Percentiles rank a stretch among this genome's conserved stretches.
Evolutionary conservation across 2,888 invertebrate genomes (phyloP).

Genomic region (Cryptus armator): DNA sequence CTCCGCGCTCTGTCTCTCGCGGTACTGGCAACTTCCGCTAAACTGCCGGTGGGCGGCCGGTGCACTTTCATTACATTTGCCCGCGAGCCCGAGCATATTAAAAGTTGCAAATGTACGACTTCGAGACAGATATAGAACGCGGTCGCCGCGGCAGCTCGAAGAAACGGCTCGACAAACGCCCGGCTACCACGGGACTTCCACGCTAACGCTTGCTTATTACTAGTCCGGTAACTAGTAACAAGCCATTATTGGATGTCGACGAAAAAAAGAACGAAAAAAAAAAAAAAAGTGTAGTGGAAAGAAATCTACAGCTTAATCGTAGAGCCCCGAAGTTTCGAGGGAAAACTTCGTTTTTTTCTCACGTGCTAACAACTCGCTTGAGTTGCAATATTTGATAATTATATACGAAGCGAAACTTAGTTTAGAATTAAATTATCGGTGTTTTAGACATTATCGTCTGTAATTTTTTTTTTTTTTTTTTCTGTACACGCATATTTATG

Average conservation of each 20-base stretch:
- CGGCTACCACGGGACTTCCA: conserved; percentile 18
- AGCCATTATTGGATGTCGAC: conserved; percentile 14
- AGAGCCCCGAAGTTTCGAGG: neutral
- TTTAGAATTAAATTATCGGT: too few relatives aligned
- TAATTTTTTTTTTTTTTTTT: too few relatives aligned
- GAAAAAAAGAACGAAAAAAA: neutral
- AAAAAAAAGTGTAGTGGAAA: neutral
- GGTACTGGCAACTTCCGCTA: conserved; percentile 12
- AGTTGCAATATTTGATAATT: too few relatives aligned
- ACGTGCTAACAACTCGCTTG: too few relatives aligned
- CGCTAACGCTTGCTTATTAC: conserved; percentile 29
- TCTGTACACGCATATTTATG: too few relatives aligned
- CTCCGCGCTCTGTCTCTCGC: neutral
- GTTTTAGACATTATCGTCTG: too few relatives aligned
- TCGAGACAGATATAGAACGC: neutral
- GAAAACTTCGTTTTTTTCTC: neutral
- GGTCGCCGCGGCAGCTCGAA: conserved; percentile 19
- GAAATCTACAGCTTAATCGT: neutral
- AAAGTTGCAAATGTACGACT: conserved; percentile 44
- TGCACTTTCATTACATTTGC: conserved; percentile 38
- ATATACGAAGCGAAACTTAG: too few relatives aligned
- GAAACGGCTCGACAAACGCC: conserved; percentile 22
- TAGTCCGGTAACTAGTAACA: conserved; percentile 32
- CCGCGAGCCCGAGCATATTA: conserved; percentile 36
- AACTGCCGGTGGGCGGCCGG: conserved; percentile 18